Conservation (phyloP, 2,797 vertebrate genomes). For the Ciconia nigra region DNA sequence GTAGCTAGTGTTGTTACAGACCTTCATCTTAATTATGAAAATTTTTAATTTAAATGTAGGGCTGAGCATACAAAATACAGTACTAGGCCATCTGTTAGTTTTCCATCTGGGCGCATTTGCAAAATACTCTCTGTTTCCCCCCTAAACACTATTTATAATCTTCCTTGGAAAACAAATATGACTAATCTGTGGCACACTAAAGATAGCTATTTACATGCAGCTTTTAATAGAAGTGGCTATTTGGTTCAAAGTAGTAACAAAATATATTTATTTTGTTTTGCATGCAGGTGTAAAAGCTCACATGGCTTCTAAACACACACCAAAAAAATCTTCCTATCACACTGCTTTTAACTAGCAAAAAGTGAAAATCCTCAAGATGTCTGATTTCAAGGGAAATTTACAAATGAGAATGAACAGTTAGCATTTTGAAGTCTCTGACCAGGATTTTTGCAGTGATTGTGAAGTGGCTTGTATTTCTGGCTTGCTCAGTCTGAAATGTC, state of each 20-base stretch:
- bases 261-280: conserved; percentile 65
- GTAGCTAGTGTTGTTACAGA: conserved; percentile 71
- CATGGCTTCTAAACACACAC: background rate
- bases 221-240: conserved; percentile 73
- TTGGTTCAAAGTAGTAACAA: conserved; percentile 67
- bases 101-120: conserved; percentile 82
- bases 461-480: background rate
- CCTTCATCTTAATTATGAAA: conserved; percentile 79
- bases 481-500: background rate
- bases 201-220: conserved; percentile 75
- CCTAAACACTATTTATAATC: conserved; percentile 77
- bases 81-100: conserved; percentile 79
- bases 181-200: conserved; percentile 71
- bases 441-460: background rate
- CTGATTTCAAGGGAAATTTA: background rate
- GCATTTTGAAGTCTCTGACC: background rate
- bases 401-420: background rate
- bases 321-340: background rate
- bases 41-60: conserved; percentile 82
- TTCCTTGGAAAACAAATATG: conserved; percentile 78
- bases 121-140: conserved; percentile 75
- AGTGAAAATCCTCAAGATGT: background rate
- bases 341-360: background rate
- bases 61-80: conserved; percentile 77
- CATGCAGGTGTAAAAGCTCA: conserved; percentile 43